Percentiles rank a stretch among this genome's conserved stretches.
These are phyloP conservation scores for Taphrorychus bicolor DNA, from an alignment of 2,888 invertebrate species.

Conservation along the genomic window DNA sequence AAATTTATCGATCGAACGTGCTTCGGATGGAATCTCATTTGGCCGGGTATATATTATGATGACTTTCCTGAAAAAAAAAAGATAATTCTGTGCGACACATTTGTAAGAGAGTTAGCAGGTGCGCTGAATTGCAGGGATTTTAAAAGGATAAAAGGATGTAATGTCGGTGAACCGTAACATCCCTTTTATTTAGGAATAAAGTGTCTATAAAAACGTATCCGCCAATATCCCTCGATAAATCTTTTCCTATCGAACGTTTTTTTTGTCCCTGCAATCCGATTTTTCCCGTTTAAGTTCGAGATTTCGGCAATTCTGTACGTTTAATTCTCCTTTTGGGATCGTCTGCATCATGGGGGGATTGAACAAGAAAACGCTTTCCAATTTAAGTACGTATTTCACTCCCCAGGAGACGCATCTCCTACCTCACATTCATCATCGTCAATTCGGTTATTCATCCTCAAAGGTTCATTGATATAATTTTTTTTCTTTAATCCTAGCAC, in stretches of 20 bases:
- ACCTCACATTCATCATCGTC: not conserved
- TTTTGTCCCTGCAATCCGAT: constrained; percentile 22
- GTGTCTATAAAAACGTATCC: constrained; percentile 41
- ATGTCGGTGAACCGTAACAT: constrained; percentile 37
- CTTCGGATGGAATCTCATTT: constrained; percentile 17
- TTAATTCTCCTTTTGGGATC: constrained; percentile 28
- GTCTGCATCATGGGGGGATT: constrained; percentile 9
- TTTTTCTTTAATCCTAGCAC: no score
- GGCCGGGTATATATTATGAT: constrained; percentile 9
- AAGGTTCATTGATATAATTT: not conserved
- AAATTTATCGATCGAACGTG: constrained; percentile 32
- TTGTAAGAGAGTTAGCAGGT: constrained; percentile 34
- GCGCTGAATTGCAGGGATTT: constrained; percentile 38
- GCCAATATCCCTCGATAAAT: constrained; percentile 38
- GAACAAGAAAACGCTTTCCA: not conserved
- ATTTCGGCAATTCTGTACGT: constrained; percentile 24
- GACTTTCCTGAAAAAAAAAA: constrained; percentile 26
- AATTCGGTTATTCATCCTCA: not conserved
- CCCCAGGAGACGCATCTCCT: not conserved
- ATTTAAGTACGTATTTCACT: not conserved
- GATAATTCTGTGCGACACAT: constrained; percentile 31
- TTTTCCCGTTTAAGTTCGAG: constrained; percentile 28
- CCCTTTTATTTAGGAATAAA: constrained; percentile 41
- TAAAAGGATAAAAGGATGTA: constrained; percentile 39
- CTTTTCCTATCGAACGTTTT: constrained; percentile 31